Evolutionary conservation across 2,797 vertebrate species (phyloP).

Genomic region (Distichodus sexfasciatus): DNA sequence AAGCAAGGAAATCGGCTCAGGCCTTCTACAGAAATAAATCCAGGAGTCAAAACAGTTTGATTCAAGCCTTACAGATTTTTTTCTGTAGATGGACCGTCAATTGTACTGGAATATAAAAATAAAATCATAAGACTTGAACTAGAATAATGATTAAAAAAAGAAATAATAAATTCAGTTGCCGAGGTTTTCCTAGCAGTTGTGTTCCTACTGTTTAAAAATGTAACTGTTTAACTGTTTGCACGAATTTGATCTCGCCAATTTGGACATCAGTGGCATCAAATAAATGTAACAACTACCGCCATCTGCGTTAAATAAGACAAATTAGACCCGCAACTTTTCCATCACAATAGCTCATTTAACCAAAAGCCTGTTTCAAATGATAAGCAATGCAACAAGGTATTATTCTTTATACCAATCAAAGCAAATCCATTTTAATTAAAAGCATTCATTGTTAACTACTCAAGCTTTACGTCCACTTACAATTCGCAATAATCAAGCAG

Average conservation of each 20-base stretch:
- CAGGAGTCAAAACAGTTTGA: background rate
- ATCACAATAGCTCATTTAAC: slow-evolving; percentile 25
- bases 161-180: too few relatives aligned
- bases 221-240: too few relatives aligned
- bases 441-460: slow-evolving; percentile 76
- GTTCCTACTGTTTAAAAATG: too few relatives aligned
- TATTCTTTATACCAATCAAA: slow-evolving; percentile 75
- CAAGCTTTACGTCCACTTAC: slow-evolving; percentile 73
- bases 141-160: too few relatives aligned
- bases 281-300: slow-evolving; percentile 21
- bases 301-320: slow-evolving; percentile 15
- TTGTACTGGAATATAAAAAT: too few relatives aligned
- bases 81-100: too few relatives aligned
- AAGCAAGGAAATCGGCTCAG: background rate
- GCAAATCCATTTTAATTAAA: slow-evolving; percentile 81
- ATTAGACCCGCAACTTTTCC: background rate
- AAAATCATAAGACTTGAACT: too few relatives aligned
- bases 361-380: slow-evolving; percentile 48
- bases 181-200: too few relatives aligned
- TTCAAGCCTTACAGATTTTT: too few relatives aligned
- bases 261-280: too few relatives aligned
- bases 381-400: slow-evolving; percentile 73
- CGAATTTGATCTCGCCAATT: too few relatives aligned
- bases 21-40: background rate
- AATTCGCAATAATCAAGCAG: slow-evolving; percentile 72